These are phyloP conservation scores for Oscheius sp. DNA, from an alignment of 2,888 invertebrate species.

Conservation along the genomic window DNA sequence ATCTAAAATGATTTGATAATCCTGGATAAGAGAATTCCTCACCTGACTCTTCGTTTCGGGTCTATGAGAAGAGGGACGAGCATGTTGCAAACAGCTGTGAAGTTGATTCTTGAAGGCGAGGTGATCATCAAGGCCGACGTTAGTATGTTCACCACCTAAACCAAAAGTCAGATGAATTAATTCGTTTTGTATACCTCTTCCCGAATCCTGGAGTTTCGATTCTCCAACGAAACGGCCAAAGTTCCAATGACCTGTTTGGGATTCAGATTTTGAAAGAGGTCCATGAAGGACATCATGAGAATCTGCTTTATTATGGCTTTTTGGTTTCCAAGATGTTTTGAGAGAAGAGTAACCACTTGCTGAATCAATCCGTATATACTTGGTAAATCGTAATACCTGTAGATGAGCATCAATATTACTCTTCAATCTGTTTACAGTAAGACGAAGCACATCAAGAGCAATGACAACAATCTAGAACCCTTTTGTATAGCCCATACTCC, in stretches of 20 bases:
- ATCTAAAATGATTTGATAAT: conserved; percentile 40
- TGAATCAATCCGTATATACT: conserved; percentile 25
- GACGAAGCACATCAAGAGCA: conserved; percentile 76
- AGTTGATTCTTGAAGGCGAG: conserved; percentile 83
- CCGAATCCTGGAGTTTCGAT: conserved; percentile 78
- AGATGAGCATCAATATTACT: conserved; percentile 63
- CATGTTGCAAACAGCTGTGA: conserved; percentile 75
- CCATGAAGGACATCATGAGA: conserved; percentile 76
- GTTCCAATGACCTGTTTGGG: conserved; percentile 78
- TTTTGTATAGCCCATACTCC: background rate
- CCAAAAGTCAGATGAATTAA: background rate
- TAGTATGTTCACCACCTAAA: conserved; percentile 80
- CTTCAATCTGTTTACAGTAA: conserved; percentile 75
- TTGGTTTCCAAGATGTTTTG: conserved; percentile 76
- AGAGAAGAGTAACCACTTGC: conserved; percentile 75
- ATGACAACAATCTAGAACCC: conserved; percentile 74
- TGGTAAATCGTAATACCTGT: conserved; percentile 28
- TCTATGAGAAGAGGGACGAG: conserved; percentile 77
- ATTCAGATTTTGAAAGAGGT: conserved; percentile 76
- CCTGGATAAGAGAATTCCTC: conserved; percentile 18
- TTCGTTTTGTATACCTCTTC: conserved; percentile 77
- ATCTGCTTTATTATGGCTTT: conserved; percentile 76
- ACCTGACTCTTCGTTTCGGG: conserved; percentile 82
- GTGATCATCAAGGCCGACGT: conserved; percentile 84
- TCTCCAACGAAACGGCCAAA: conserved; percentile 76